A percentile compares a stretch with the other conserved stretches of the same genome.
Evolutionary conservation across 1,140 invertebrate species (phyloP).

Genomic region (Odontomachus brunneus): DNA sequence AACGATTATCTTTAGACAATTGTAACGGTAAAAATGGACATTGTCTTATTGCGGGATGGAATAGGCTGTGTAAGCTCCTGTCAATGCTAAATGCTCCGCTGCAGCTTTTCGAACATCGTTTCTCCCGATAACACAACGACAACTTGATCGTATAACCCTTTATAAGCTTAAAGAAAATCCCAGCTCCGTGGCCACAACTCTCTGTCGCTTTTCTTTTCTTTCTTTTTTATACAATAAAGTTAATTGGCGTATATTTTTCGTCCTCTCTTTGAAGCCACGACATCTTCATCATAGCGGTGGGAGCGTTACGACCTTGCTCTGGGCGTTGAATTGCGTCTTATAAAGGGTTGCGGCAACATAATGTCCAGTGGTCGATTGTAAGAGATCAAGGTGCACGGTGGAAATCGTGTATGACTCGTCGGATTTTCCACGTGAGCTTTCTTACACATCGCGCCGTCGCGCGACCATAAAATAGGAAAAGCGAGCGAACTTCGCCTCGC

Average conservation of each 20-base stretch:
- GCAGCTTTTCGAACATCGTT: conserved; percentile 13
- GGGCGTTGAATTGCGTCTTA: too few species aligned
- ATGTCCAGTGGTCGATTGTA: conserved; percentile 6
- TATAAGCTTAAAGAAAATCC: conserved; percentile 15
- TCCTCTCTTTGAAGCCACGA: too few species aligned
- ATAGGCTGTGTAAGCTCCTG: conserved; percentile 76
- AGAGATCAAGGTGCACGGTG: neutral
- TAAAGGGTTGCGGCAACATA: neutral
- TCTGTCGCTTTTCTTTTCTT: too few species aligned
- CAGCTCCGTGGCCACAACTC: neutral
- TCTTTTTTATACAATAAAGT: too few species aligned
- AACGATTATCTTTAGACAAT: conserved; percentile 74
- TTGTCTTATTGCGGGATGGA: conserved; percentile 76
- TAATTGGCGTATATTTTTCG: too few species aligned
- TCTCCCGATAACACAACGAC: conserved; percentile 17
- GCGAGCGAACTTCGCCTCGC: neutral
- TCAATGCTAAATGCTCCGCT: conserved; percentile 68
- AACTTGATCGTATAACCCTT: neutral
- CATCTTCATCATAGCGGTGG: too few species aligned
- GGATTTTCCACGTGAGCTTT: neutral
- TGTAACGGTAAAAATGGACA: conserved; percentile 76
- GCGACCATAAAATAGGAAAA: neutral
- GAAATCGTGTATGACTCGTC: conserved; percentile 23
- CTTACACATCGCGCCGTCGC: neutral
- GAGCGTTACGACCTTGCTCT: too few species aligned